Percentiles rank a stretch among this genome's conserved stretches.
Conservation (phyloP, 2,797 vertebrate genomes). For the Perdix hodgsoniae region DNA sequence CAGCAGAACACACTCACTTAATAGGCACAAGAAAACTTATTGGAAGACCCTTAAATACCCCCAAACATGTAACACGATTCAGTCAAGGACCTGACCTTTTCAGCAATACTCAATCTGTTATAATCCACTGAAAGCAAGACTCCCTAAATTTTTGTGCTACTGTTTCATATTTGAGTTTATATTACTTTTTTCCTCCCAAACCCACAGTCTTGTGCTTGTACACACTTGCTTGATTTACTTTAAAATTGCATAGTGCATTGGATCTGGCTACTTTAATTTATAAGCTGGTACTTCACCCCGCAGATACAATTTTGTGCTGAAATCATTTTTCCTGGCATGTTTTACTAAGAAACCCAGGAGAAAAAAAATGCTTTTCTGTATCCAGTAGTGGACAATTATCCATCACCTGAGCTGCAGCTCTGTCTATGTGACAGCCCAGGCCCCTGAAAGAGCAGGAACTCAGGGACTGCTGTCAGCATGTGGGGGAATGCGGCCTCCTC, state of each 20-base stretch:
- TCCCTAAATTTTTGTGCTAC: neutral
- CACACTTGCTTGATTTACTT: neutral
- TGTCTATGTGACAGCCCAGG: neutral
- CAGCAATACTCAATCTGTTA: neutral
- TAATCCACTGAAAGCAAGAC: neutral
- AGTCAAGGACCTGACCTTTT: neutral
- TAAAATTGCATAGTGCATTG: neutral
- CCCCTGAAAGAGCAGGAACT: neutral
- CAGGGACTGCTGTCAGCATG: neutral
- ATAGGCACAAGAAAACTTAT: neutral
- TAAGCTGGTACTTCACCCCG: neutral
- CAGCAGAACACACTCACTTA: neutral
- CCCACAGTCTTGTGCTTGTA: neutral
- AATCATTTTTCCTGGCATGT: neutral
- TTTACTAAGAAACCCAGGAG: neutral
- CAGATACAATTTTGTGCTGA: neutral
- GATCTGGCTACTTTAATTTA: neutral
- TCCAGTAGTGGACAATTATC: neutral
- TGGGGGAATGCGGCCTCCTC: neutral
- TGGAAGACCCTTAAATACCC: neutral
- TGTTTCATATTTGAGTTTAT: neutral
- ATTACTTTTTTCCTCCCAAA: neutral
- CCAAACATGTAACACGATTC: neutral
- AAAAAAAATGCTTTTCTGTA: neutral
- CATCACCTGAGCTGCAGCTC: neutral